Conservation (phyloP, 2,113 vertebrate species). For the Scolopax mira region DNA sequence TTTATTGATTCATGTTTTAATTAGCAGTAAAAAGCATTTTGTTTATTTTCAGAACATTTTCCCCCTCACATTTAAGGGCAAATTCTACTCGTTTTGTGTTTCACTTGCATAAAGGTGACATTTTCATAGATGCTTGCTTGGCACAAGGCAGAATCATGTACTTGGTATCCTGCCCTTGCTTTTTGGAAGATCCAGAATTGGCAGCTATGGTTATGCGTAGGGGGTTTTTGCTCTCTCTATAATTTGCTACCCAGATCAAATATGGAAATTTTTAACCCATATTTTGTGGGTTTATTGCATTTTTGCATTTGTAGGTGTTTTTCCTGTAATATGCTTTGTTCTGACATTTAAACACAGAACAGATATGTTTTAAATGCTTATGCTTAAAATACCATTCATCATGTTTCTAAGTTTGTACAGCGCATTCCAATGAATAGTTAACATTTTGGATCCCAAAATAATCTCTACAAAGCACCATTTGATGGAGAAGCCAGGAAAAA, state of each 20-base stretch:
- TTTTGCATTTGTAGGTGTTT: constrained; percentile 65
- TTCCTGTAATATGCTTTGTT: constrained; percentile 61
- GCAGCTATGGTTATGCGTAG: constrained; percentile 68
- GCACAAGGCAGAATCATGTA: constrained; percentile 68
- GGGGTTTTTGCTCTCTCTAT: constrained; percentile 62
- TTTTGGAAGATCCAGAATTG: constrained; percentile 74
- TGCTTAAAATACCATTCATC: constrained; percentile 53
- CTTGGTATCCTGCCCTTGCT: constrained; percentile 74
- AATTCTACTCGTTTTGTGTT: constrained; percentile 67
- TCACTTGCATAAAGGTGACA: constrained; percentile 73
- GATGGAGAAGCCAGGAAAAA: constrained; percentile 50
- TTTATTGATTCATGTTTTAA: constrained; percentile 76
- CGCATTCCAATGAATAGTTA: constrained; percentile 49
- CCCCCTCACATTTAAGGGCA: constrained; percentile 70
- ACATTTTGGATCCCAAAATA: constrained; percentile 60
- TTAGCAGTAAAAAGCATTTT: constrained; percentile 74
- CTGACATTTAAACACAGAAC: constrained; percentile 67
- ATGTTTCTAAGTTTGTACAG: constrained; percentile 55
- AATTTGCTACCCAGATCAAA: constrained; percentile 70
- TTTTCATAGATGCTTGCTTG: constrained; percentile 72
- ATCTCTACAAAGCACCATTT: constrained; percentile 41
- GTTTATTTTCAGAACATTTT: constrained; percentile 73
- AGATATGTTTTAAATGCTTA: constrained; percentile 47
- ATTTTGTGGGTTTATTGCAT: constrained; percentile 57
- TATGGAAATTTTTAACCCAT: constrained; percentile 69